Evolutionary conservation across 2,888 invertebrate genomes (phyloP).

Genomic region (Acanthosoma haemorrhoidale): DNA sequence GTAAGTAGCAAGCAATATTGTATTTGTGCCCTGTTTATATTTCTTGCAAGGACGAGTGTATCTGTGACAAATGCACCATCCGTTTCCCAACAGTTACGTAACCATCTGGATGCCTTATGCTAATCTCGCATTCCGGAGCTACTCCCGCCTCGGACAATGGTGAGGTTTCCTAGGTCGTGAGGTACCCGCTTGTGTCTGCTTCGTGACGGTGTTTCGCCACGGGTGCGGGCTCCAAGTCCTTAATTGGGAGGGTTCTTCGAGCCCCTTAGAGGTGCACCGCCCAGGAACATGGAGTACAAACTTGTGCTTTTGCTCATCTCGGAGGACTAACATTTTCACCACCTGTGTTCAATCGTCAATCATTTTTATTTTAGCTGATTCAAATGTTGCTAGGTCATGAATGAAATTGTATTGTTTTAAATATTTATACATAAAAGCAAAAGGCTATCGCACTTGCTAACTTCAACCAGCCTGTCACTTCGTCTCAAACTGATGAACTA

Average conservation of each 20-base stretch:
- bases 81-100: no score
- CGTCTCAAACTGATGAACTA: no score
- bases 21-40: no score
- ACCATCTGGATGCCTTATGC: no score
- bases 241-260: conserved; percentile 1
- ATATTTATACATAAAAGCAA: no score
- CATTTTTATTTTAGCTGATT: neutral
- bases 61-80: no score
- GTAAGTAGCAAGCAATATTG: no score
- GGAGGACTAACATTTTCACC: neutral
- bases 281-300: neutral
- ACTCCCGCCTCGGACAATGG: neutral
- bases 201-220: conserved; percentile 4
- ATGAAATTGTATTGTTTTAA: neutral
- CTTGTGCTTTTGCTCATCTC: neutral
- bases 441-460: no score
- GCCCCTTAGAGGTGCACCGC: neutral
- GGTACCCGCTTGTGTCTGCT: neutral
- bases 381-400: neutral
- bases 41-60: no score
- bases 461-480: no score
- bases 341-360: neutral
- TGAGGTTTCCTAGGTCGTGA: conserved; percentile 1
- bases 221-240: neutral
- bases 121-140: neutral